Evolutionary conservation across 2,113 vertebrate species (phyloP).

Genomic region (Ptyas mucosa): DNA sequence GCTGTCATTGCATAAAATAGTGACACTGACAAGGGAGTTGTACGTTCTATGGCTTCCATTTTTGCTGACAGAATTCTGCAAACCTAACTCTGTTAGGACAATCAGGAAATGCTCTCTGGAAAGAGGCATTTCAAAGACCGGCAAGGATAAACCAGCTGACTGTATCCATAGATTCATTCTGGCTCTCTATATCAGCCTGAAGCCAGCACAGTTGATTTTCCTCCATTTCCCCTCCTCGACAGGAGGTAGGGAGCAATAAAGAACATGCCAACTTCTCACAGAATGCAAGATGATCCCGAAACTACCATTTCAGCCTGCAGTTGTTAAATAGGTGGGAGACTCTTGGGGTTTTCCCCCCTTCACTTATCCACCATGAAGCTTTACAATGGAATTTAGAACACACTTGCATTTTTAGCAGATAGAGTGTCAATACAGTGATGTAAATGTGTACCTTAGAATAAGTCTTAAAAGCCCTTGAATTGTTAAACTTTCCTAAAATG

Average conservation of each 20-base stretch:
- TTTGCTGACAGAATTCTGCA: background rate
- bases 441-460: slow-evolving; percentile 74
- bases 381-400: slow-evolving; percentile 47
- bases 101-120: background rate
- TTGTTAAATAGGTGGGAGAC: background rate
- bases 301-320: background rate
- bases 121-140: background rate
- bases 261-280: background rate
- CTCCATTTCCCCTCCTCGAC: background rate
- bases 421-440: slow-evolving; percentile 30
- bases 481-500: slow-evolving; percentile 76
- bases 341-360: slow-evolving; percentile 12
- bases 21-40: background rate
- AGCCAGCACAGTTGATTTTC: background rate
- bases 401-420: slow-evolving; percentile 55
- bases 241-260: background rate
- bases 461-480: slow-evolving; percentile 81
- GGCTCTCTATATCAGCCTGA: background rate
- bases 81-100: background rate
- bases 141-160: background rate
- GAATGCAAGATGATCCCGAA: background rate
- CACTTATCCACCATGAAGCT: slow-evolving; percentile 40
- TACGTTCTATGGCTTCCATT: background rate
- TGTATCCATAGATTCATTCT: background rate
- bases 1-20: background rate